A percentile compares a stretch with the other conserved stretches of the same genome.
Conservation (phyloP, 2,888 invertebrate genomes). For the Drosophila phalerata region DNA sequence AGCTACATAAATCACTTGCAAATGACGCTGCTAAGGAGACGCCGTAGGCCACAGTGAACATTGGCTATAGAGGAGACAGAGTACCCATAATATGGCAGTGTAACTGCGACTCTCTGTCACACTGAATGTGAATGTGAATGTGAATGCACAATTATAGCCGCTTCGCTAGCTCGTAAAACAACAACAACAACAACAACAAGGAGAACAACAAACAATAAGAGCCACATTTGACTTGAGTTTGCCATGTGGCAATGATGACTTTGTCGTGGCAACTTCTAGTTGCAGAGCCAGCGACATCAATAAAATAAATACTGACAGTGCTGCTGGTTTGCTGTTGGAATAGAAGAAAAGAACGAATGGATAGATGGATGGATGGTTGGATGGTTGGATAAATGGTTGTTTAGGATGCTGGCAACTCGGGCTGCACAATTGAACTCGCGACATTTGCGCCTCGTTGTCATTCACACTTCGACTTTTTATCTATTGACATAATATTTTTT, state of each 20-base stretch:
- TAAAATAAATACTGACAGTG: slow-evolving; percentile 77
- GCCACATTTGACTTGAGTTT: slow-evolving; percentile 43
- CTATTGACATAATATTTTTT: slow-evolving; percentile 80
- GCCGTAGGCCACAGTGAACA: slow-evolving; percentile 23
- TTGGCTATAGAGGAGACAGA: slow-evolving; percentile 14
- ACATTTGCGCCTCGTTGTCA: slow-evolving; percentile 59
- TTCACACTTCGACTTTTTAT: slow-evolving; percentile 74
- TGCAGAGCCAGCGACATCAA: slow-evolving; percentile 65
- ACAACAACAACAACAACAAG: slow-evolving; percentile 23
- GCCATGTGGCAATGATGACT: slow-evolving; percentile 56
- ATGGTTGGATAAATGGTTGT: slow-evolving; percentile 44
- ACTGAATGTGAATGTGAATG: slow-evolving; percentile 42
- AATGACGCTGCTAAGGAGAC: slow-evolving; percentile 65
- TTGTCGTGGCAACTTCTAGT: slow-evolving; percentile 52
- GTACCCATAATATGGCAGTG: slow-evolving; percentile 57
- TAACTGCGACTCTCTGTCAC: slow-evolving; percentile 50
- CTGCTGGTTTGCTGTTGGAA: slow-evolving; percentile 29
- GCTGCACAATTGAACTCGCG: slow-evolving; percentile 74
- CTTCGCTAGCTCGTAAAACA: slow-evolving; percentile 78
- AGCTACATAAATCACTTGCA: slow-evolving; percentile 77
- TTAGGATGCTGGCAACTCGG: slow-evolving; percentile 41
- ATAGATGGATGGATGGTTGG: slow-evolving; percentile 16
- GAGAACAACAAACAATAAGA: slow-evolving; percentile 14
- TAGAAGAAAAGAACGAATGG: slow-evolving; percentile 13
- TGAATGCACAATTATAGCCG: slow-evolving; percentile 79